Conservation (phyloP, 1,140 invertebrate genomes). For the Hyposmocoma kahamanoa region DNA sequence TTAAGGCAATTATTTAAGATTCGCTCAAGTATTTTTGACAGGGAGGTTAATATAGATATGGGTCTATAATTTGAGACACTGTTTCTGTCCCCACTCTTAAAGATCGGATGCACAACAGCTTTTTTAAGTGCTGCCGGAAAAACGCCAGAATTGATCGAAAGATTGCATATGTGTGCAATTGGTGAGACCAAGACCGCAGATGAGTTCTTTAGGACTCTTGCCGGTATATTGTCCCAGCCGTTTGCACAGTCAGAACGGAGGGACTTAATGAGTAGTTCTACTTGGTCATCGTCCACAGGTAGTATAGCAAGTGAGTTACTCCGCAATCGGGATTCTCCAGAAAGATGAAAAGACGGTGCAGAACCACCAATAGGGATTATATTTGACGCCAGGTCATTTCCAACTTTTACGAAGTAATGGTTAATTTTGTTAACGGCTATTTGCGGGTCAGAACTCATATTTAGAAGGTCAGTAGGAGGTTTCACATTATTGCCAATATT, state of each 20-base stretch:
- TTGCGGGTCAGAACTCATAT: not conserved
- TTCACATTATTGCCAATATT: not conserved
- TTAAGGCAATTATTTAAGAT: too few species aligned
- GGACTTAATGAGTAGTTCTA: not conserved
- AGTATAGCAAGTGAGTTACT: not conserved
- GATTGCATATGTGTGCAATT: not conserved
- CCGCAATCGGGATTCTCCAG: not conserved
- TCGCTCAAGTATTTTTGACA: too few species aligned
- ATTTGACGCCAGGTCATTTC: too few species aligned
- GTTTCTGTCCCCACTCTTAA: not conserved
- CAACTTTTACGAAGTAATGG: not conserved
- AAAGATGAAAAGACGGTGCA: not conserved
- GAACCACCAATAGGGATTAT: not conserved
- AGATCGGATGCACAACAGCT: not conserved
- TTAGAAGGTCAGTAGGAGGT: not conserved
- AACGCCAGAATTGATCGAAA: not conserved
- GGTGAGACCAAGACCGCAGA: not conserved
- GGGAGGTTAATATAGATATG: too few species aligned
- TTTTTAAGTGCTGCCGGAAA: not conserved
- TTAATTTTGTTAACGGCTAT: not conserved
- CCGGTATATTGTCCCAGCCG: not conserved
- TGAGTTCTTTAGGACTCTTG: not conserved
- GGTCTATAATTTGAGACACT: too few species aligned
- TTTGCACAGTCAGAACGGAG: not conserved
- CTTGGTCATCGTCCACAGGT: not conserved